Evolutionary conservation across 1,140 invertebrate species (phyloP).

Genomic region (Delia radicum): DNA sequence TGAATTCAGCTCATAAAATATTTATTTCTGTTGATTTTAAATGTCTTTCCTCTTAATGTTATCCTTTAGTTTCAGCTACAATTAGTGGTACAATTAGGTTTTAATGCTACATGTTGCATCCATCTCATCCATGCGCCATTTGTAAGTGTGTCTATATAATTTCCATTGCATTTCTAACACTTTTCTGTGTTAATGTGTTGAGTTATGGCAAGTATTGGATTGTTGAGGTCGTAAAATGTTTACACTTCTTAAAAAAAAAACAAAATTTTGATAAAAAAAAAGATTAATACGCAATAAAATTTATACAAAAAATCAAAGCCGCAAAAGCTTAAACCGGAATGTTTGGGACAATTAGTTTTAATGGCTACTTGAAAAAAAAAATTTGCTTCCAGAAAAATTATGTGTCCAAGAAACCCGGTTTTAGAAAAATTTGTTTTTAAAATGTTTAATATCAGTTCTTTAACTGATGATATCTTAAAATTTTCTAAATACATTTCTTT

Average conservation of each 20-base stretch:
- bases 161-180: background rate
- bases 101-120: slow-evolving; percentile 11
- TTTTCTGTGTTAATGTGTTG: background rate
- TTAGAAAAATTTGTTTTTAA: too few relatives aligned
- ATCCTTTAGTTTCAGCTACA: slow-evolving; percentile 2
- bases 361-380: too few relatives aligned
- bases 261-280: background rate
- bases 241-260: background rate
- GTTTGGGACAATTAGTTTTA: too few relatives aligned
- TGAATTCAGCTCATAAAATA: background rate
- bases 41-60: background rate
- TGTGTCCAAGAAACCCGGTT: too few relatives aligned
- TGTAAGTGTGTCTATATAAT: background rate
- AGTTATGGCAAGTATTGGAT: background rate
- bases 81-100: slow-evolving; percentile 18
- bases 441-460: too few relatives aligned
- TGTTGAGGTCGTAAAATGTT: background rate
- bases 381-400: too few relatives aligned
- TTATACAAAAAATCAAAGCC: background rate
- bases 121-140: background rate
- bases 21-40: background rate
- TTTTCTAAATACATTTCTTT: too few relatives aligned
- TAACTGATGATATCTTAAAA: too few relatives aligned
- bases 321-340: too few relatives aligned
- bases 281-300: background rate